These are phyloP conservation scores for Chironex yamaguchii DNA, from an alignment of 30 jellyfish, hydroid and myxozoan species.

Conservation along the genomic window DNA sequence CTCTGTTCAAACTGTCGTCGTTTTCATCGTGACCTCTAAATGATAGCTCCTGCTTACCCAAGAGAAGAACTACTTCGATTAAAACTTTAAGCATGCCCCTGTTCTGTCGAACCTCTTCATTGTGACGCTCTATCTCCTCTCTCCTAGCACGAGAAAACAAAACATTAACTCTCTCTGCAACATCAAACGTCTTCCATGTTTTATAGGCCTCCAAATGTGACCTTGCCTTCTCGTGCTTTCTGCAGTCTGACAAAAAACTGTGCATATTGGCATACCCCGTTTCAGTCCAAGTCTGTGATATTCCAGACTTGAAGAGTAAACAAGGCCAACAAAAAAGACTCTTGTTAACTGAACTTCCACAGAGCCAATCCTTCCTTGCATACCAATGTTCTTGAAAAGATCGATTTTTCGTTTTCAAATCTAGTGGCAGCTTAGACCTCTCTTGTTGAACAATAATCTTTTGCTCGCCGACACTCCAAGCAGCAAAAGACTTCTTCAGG, in stretches of 20 bases:
- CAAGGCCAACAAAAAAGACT: conserved; percentile 67
- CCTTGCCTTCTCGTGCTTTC: conserved; percentile 42
- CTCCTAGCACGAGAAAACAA: conserved; percentile 47
- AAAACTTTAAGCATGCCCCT: conserved; percentile 42
- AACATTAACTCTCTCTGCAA: conserved; percentile 37
- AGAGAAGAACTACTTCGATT: conserved; percentile 3
- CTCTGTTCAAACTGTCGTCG: conserved; percentile 34
- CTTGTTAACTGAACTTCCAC: no score
- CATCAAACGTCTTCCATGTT: conserved; percentile 37
- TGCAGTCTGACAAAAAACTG: conserved; percentile 27
- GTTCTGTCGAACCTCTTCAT: conserved; percentile 56
- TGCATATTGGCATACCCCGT: conserved; percentile 48
- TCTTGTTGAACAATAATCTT: conserved; percentile 9
- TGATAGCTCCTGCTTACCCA: conserved; percentile 48
- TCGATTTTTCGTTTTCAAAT: no score
- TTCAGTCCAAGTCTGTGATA: conserved; percentile 55
- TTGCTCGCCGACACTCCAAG: conserved; percentile 44
- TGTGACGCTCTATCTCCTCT: conserved; percentile 61
- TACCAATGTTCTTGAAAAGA: conserved; percentile 41
- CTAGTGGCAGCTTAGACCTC: conserved; percentile 4
- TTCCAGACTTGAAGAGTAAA: conserved; percentile 39
- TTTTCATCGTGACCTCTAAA: conserved; percentile 60
- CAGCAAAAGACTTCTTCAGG: conserved; percentile 1
- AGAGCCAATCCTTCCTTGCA: conserved; percentile 4
- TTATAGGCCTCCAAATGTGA: conserved; percentile 41